Evolutionary conservation across 2,888 invertebrate genomes (phyloP).

Genomic region (Gasteruption jaculator): DNA sequence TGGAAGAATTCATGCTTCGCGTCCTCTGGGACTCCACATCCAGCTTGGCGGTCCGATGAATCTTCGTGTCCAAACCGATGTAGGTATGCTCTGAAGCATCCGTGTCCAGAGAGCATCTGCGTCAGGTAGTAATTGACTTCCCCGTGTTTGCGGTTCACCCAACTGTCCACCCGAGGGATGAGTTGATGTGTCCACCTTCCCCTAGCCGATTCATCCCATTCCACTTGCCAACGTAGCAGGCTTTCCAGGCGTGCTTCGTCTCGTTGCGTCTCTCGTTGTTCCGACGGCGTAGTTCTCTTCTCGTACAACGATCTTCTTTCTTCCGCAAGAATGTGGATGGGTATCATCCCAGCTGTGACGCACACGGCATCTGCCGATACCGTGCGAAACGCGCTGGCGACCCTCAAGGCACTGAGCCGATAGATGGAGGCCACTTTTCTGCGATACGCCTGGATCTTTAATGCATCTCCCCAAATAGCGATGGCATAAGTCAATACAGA

Average conservation of each 20-base stretch:
- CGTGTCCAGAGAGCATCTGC: no score
- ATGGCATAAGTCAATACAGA: conserved; percentile 13
- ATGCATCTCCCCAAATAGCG: conserved; percentile 13
- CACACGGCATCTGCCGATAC: conserved; percentile 17
- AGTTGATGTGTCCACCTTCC: conserved; percentile 18
- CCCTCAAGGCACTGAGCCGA: conserved; percentile 14
- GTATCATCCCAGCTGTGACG: conserved; percentile 18
- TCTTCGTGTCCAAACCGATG: conserved; percentile 13
- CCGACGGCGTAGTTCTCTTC: background rate
- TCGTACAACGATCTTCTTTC: conserved; percentile 12
- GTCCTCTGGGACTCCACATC: conserved; percentile 2
- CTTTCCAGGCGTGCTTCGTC: conserved; percentile 1
- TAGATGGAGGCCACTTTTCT: background rate
- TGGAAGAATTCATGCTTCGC: conserved; percentile 14
- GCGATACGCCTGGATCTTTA: background rate
- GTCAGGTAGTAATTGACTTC: conserved; percentile 11
- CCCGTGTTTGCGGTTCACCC: conserved; percentile 9
- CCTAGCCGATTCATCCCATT: conserved; percentile 16
- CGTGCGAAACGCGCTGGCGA: conserved; percentile 15
- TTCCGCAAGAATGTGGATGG: conserved; percentile 12
- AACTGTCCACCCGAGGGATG: conserved; percentile 9
- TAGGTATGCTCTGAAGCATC: conserved; percentile 14
- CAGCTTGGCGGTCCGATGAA: conserved; percentile 10
- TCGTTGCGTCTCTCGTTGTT: background rate
- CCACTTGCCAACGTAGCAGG: conserved; percentile 11